These are phyloP conservation scores for Argyresthia goedartella DNA, from an alignment of 2,888 invertebrate species.

Conservation along the genomic window DNA sequence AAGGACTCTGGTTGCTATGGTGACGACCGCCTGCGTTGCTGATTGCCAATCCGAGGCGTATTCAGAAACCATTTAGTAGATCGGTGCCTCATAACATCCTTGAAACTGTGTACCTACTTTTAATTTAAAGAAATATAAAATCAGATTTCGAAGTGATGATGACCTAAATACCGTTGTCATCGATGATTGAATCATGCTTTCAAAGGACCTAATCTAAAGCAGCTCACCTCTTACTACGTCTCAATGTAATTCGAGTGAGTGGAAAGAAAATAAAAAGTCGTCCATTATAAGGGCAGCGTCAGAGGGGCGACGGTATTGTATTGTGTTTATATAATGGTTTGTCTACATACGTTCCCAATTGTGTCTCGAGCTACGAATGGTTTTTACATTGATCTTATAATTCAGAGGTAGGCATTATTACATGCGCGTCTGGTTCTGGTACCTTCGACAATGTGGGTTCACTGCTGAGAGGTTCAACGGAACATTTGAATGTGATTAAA, in stretches of 20 bases:
- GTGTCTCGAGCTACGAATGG: conserved; percentile 28
- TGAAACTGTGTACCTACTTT: no score
- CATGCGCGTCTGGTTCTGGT: not conserved
- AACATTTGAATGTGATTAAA: no score
- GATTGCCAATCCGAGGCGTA: conserved; percentile 27
- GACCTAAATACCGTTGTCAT: no score
- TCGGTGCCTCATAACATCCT: no score
- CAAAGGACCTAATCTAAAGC: not conserved
- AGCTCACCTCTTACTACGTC: conserved; percentile 19
- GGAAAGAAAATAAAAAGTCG: conserved; percentile 25
- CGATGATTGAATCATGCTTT: no score
- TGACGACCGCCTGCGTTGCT: conserved; percentile 15
- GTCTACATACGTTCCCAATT: conserved; percentile 59
- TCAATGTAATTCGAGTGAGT: conserved; percentile 34
- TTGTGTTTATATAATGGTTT: conserved; percentile 61
- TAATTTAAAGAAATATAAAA: no score
- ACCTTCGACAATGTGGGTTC: not conserved
- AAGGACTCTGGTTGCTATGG: conserved; percentile 43
- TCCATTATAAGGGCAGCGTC: conserved; percentile 23
- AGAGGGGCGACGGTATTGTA: conserved; percentile 32
- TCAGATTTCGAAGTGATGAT: no score
- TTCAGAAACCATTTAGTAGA: not conserved
- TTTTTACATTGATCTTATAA: conserved; percentile 50
- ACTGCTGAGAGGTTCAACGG: no score
- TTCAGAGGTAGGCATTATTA: conserved; percentile 35